A percentile compares a stretch with the other conserved stretches of the same genome.
Evolutionary conservation across 2,888 invertebrate genomes (phyloP).

Genomic region (Campopleginae sp.): DNA sequence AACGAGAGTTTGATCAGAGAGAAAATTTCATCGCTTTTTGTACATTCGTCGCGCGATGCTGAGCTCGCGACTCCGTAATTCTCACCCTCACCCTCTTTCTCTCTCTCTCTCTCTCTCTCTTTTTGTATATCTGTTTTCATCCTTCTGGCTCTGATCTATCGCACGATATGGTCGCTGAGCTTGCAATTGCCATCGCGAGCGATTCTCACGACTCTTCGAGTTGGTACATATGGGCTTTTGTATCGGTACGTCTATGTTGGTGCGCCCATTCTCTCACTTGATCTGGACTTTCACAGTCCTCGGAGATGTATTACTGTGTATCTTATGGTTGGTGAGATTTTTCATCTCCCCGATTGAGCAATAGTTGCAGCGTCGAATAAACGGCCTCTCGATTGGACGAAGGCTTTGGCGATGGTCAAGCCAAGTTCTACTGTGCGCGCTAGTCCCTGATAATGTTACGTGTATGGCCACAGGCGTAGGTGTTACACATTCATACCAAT

Average conservation of each 20-base stretch:
- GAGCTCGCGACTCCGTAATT: constrained; percentile 62
- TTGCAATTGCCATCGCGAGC: constrained; percentile 61
- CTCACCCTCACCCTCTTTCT: constrained; percentile 17
- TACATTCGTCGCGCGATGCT: constrained; percentile 48
- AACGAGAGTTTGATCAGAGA: constrained; percentile 23
- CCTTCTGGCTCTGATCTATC: constrained; percentile 24
- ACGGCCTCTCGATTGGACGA: constrained; percentile 45
- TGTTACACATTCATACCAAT: neutral
- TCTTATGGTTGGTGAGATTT: constrained; percentile 56
- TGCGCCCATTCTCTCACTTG: constrained; percentile 10
- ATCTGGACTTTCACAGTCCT: neutral
- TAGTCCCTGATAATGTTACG: neutral
- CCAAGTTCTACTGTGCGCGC: constrained; percentile 22
- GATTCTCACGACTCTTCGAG: constrained; percentile 33
- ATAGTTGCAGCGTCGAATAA: constrained; percentile 59
- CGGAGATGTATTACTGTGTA: constrained; percentile 1
- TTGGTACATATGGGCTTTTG: constrained; percentile 23
- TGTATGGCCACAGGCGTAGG: constrained; percentile 1
- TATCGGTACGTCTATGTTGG: constrained; percentile 25
- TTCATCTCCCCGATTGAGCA: constrained; percentile 62
- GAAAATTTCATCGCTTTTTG: constrained; percentile 39
- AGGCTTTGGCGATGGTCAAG: constrained; percentile 58
- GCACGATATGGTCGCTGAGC: constrained; percentile 57
- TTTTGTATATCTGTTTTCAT: constrained; percentile 26
- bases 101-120: constrained; percentile 35